phyloP scores from a whole-genome alignment of 2,113 vertebrate species.

The Catagonus wagneri region DNA sequence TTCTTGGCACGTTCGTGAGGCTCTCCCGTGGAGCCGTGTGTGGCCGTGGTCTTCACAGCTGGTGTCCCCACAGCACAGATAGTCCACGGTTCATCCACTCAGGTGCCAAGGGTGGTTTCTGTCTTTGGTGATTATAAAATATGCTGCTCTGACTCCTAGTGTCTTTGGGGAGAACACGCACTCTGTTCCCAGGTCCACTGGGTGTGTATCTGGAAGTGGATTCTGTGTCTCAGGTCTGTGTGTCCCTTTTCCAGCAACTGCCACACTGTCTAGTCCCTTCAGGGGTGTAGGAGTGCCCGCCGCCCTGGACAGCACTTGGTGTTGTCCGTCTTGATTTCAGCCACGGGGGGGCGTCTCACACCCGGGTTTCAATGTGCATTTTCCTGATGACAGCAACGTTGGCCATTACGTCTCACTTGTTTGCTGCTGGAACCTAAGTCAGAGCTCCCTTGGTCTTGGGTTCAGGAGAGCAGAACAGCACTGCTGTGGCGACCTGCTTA shows the following conservation, averaged over 20 bases:
- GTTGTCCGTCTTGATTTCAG: neutral
- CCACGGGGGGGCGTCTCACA: neutral
- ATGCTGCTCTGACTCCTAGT: neutral
- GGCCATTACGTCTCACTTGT: neutral
- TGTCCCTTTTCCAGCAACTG: neutral
- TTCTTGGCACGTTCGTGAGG: neutral
- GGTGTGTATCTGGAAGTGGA: no score
- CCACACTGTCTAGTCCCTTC: no score
- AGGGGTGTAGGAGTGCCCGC: neutral
- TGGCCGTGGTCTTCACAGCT: neutral
- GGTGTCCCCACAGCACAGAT: no score
- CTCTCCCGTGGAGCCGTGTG: neutral
- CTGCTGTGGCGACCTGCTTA: neutral
- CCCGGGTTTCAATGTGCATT: neutral
- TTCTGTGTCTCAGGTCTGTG: neutral
- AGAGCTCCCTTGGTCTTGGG: neutral
- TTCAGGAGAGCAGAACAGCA: neutral
- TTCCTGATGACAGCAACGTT: neutral
- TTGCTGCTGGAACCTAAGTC: neutral
- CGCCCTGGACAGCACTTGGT: neutral
- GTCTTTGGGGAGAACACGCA: neutral
- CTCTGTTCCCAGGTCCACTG: neutral
- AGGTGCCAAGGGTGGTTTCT: neutral
- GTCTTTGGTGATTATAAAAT: neutral
- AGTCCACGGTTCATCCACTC: rapidly evolving